phyloP scores from a whole-genome alignment of 1,140 invertebrate genomes.

The Temnothorax nylanderi region DNA sequence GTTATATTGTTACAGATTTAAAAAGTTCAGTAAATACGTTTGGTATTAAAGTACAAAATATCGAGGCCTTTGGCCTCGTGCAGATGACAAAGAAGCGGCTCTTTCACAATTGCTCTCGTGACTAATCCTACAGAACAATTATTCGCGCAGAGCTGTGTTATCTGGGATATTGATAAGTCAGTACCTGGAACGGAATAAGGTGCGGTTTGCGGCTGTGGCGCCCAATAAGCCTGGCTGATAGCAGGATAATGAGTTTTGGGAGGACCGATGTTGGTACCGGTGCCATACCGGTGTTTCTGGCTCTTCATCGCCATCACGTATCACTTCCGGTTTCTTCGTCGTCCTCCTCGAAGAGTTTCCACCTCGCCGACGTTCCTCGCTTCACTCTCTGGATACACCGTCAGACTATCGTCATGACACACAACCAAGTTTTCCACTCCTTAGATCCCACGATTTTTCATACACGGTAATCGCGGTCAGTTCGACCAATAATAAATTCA shows the following conservation, averaged over 20 bases:
- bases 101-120: background rate
- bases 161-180: conserved; percentile 33
- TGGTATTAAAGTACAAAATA: background rate
- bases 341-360: background rate
- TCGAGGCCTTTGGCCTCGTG: background rate
- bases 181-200: conserved; percentile 92
- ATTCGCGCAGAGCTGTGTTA: background rate
- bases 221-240: conserved; percentile 93
- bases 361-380: background rate
- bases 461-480: background rate
- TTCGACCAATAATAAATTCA: background rate
- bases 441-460: background rate
- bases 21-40: background rate
- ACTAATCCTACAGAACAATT: conserved; percentile 27
- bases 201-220: conserved; percentile 90
- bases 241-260: conserved; percentile 88
- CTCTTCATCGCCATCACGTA: conserved; percentile 84
- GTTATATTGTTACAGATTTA: background rate
- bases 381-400: background rate
- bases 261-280: conserved; percentile 72
- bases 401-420: background rate
- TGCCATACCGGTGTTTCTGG: conserved; percentile 76
- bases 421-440: background rate
- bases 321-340: conserved; percentile 21
- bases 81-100: background rate